A percentile compares a stretch with the other conserved stretches of the same genome.
Conservation (phyloP, 1,140 invertebrate species). For the Nymphalis io region DNA sequence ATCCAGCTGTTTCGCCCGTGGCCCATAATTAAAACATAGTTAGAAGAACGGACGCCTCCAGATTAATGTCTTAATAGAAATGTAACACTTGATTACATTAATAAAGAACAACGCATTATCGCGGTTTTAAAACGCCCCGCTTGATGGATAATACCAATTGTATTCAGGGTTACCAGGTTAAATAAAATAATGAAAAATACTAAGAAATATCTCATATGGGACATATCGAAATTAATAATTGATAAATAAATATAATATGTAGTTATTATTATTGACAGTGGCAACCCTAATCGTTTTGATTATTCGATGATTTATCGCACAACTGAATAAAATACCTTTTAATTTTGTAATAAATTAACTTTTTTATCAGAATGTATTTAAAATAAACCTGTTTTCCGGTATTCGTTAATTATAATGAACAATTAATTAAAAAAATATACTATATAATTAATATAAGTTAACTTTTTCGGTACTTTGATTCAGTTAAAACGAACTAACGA, state of each 20-base stretch:
- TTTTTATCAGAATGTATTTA: slow-evolving; percentile 14
- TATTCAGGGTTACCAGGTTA: slow-evolving; percentile 25
- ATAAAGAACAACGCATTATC: slow-evolving; percentile 58
- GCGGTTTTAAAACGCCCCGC: slow-evolving; percentile 51
- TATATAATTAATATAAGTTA: too few species aligned
- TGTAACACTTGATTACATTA: slow-evolving; percentile 71
- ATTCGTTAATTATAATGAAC: neutral
- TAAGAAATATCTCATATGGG: neutral
- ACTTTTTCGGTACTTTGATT: too few species aligned
- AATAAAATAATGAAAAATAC: neutral
- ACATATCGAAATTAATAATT: too few species aligned
- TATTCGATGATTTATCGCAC: slow-evolving; percentile 20
- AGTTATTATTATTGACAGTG: neutral
- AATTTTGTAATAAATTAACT: slow-evolving; percentile 18
- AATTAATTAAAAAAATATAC: too few species aligned
- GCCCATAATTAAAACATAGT: slow-evolving; percentile 76
- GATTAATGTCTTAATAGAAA: slow-evolving; percentile 76
- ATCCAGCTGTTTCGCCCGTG: slow-evolving; percentile 61
- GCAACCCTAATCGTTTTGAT: slow-evolving; percentile 14
- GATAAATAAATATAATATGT: too few species aligned
- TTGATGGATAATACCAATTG: slow-evolving; percentile 60
- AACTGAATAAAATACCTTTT: slow-evolving; percentile 8
- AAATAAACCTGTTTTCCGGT: neutral
- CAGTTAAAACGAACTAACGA: too few species aligned
- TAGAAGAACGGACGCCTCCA: slow-evolving; percentile 61